Evolutionary conservation across 1,140 invertebrate species (phyloP).

Genomic region (Andrena cerasifolii): DNA sequence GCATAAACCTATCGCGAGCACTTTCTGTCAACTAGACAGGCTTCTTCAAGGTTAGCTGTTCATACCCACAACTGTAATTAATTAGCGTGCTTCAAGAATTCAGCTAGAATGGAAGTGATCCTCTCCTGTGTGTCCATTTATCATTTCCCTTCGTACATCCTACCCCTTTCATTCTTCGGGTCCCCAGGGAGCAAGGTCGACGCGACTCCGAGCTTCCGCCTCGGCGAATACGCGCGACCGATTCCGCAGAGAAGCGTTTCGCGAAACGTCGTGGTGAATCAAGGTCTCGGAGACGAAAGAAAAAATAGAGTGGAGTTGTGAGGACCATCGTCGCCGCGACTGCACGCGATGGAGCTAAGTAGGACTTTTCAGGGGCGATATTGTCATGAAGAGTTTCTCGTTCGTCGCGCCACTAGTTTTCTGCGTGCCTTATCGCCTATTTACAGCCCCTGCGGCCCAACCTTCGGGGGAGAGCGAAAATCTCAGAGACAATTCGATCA

Average conservation of each 20-base stretch:
- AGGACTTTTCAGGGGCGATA: conserved; percentile 57
- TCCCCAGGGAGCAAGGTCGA: conserved; percentile 13
- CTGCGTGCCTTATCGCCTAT: conserved; percentile 35
- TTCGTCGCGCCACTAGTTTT: conserved; percentile 24
- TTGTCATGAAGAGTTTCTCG: conserved; percentile 66
- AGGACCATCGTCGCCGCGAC: conserved; percentile 47
- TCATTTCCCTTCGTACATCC: neutral
- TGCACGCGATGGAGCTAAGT: conserved; percentile 47
- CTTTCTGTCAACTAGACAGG: neutral
- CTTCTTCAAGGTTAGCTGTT: neutral
- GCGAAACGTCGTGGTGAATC: conserved; percentile 23
- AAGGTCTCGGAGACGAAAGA: conserved; percentile 30
- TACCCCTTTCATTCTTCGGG: neutral
- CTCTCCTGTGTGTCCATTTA: neutral
- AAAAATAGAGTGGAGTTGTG: conserved; percentile 37
- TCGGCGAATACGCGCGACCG: neutral
- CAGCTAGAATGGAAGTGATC: conserved; percentile 28
- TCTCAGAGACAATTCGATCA: conserved; percentile 13
- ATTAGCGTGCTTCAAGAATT: conserved; percentile 65
- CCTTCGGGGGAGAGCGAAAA: conserved; percentile 20
- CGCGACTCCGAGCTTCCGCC: neutral
- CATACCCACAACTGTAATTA: conserved; percentile 58
- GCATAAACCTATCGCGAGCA: too few species aligned
- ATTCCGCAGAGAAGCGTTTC: neutral
- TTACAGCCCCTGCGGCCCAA: neutral